Conservation (phyloP, 2,797 vertebrate species). For the Pseudopleuronectes americanus region DNA sequence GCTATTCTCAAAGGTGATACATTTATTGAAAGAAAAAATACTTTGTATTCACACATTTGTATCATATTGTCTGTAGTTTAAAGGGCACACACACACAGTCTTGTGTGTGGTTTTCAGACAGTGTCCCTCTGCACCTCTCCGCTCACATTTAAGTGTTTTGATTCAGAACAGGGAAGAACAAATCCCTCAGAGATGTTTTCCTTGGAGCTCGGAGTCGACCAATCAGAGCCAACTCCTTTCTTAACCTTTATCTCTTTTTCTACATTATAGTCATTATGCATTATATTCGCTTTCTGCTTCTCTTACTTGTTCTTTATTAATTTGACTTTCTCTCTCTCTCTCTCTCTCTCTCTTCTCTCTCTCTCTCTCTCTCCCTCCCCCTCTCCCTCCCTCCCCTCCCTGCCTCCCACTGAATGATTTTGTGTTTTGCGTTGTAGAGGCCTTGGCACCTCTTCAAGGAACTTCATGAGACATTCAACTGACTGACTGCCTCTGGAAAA, state of each 20-base stretch:
- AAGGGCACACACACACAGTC: constrained; percentile 33
- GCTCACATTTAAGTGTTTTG: constrained; percentile 67
- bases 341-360: constrained; percentile 37
- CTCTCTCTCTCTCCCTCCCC: constrained; percentile 53
- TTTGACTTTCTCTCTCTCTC: constrained; percentile 38
- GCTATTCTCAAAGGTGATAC: constrained; percentile 69
- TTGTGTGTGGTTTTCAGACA: constrained; percentile 50
- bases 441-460: constrained; percentile 78
- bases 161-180: constrained; percentile 63
- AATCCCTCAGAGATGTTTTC: constrained; percentile 58
- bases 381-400: constrained; percentile 43
- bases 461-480: constrained; percentile 79
- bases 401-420: constrained; percentile 68
- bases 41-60: constrained; percentile 51
- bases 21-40: constrained; percentile 74
- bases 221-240: constrained; percentile 33
- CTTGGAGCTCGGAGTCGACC: constrained; percentile 30
- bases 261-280: not conserved
- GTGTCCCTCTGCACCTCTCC: constrained; percentile 58
- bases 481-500: constrained; percentile 79
- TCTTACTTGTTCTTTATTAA: constrained; percentile 39
- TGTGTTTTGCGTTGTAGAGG: constrained; percentile 69
- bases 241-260: constrained; percentile 52
- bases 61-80: constrained; percentile 46
- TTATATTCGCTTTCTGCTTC: constrained; percentile 51